phyloP scores from a whole-genome alignment of 1,140 invertebrate genomes.

The Euwallacea similis region DNA sequence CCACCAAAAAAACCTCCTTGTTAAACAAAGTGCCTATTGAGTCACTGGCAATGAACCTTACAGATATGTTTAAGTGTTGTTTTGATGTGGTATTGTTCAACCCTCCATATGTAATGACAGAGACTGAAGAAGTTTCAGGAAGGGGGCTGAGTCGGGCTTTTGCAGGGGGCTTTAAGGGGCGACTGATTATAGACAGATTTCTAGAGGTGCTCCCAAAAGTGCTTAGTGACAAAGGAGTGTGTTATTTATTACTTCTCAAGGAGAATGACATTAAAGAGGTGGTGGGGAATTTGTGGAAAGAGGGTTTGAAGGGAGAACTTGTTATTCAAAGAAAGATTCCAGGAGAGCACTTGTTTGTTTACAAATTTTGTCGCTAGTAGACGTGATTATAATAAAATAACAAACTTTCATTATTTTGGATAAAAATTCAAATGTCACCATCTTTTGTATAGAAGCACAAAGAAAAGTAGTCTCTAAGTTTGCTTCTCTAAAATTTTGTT shows the following conservation, averaged over 20 bases:
- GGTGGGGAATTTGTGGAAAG: slow-evolving; percentile 59
- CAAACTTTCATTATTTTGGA: neutral
- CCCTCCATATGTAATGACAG: slow-evolving; percentile 95
- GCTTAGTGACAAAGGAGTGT: slow-evolving; percentile 69
- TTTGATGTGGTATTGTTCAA: slow-evolving; percentile 94
- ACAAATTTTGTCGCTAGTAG: slow-evolving; percentile 50
- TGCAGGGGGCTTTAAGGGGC: slow-evolving; percentile 82
- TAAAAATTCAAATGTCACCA: no score
- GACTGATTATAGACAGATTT: slow-evolving; percentile 78
- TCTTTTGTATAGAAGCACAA: neutral
- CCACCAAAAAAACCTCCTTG: slow-evolving; percentile 67
- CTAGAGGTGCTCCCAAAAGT: slow-evolving; percentile 68
- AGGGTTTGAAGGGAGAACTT: slow-evolving; percentile 63
- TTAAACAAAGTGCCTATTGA: slow-evolving; percentile 69
- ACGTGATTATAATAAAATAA: no score
- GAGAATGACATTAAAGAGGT: slow-evolving; percentile 85
- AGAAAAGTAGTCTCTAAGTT: no score
- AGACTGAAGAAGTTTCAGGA: slow-evolving; percentile 66
- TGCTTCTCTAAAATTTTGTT: no score
- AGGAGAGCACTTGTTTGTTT: slow-evolving; percentile 57
- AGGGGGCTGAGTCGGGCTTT: slow-evolving; percentile 69
- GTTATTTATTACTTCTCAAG: slow-evolving; percentile 83
- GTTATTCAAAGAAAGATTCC: slow-evolving; percentile 67
- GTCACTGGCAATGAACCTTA: slow-evolving; percentile 69
- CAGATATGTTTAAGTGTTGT: slow-evolving; percentile 53